These are phyloP conservation scores for Tichodroma muraria DNA, from an alignment of 2,113 vertebrate species.

Conservation along the genomic window DNA sequence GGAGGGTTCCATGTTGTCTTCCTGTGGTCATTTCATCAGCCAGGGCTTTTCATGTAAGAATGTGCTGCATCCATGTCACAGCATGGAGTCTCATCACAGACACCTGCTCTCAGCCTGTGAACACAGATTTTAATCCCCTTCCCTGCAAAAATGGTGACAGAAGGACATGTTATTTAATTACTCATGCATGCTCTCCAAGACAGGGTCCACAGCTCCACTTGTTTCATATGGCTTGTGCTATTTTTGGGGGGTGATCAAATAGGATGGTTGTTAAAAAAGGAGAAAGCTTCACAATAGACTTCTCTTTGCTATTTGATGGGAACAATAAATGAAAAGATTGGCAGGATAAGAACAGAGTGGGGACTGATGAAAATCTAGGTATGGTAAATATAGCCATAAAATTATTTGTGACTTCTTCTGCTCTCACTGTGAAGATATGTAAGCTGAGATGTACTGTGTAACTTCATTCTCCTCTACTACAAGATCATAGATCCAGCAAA, in stretches of 20 bases:
- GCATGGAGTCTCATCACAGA: conserved; percentile 47
- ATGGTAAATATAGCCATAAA: not conserved
- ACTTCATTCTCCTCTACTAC: not conserved
- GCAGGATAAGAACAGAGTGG: not conserved
- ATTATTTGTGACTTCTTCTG: not conserved
- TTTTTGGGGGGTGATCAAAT: not conserved
- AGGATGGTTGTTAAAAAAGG: not conserved
- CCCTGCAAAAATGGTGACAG: conserved; percentile 40
- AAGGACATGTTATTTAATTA: conserved; percentile 56
- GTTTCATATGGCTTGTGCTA: not conserved
- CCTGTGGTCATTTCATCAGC: conserved; percentile 52
- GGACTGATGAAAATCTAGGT: not conserved
- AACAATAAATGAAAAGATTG: not conserved
- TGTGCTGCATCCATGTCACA: conserved; percentile 48
- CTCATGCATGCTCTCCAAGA: conserved; percentile 26
- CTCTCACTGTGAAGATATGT: not conserved
- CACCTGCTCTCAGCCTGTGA: conserved; percentile 57
- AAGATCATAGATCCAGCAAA: not conserved
- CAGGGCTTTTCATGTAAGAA: conserved; percentile 50
- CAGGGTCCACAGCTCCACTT: conserved; percentile 22
- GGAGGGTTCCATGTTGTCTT: conserved; percentile 47
- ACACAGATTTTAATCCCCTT: conserved; percentile 41
- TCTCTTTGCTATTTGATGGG: not conserved
- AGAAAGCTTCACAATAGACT: not conserved
- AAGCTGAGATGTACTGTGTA: not conserved